Base-by-base conservation (phyloP, 2,888 invertebrate species). In the Choreutis nemorana region DNA sequence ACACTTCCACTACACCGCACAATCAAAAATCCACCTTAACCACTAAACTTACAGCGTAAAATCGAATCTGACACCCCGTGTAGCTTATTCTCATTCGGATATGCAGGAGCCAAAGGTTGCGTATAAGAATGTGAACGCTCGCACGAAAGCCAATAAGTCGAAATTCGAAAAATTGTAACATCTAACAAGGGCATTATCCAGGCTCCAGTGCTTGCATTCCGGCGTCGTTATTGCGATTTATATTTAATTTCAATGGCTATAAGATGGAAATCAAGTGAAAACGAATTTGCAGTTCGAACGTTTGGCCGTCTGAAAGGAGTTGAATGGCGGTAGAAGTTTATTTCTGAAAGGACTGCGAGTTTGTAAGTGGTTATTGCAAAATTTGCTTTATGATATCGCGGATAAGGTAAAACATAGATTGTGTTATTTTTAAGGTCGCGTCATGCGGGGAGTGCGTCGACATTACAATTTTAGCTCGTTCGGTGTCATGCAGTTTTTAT, bases 401-500 rank as follows among this genome's bases (percentile, higher is more conserved):
- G 0, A 7, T 51, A 56, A 39, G 45, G 46, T 46, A n/a, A n/a
- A n/a, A n/a, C n/a, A n/a, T n/a, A n/a, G 35, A 9, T 33, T 58
- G 54, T 23, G 14, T 5, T 6, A 14, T 23, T 42, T 45, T 52
- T 56, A 55, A 62, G 60, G 62, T 70, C 59, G 58, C 39, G 43
- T 45, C 35, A 44, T 45, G 42, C 45, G 41, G 30, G 31, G 62
- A 59, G 73, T 67, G 63, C 73, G 70, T 68, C 68, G 73, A 65
- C 73, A 55, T 56, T 58, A 66, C 62, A 65, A 68, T 73, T 75
- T 75, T 75, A 75, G 73, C 63, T 62, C 60, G 73, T 66, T 68
- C 66, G 65, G 67, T 58, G 61, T 72, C 63, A 62, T 73, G 64
- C 61, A 65, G 62, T 73, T 75, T 71, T 77, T 77, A 71, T 77